phyloP scores from a whole-genome alignment of 2,797 vertebrate genomes.

The Platalea minor region DNA sequence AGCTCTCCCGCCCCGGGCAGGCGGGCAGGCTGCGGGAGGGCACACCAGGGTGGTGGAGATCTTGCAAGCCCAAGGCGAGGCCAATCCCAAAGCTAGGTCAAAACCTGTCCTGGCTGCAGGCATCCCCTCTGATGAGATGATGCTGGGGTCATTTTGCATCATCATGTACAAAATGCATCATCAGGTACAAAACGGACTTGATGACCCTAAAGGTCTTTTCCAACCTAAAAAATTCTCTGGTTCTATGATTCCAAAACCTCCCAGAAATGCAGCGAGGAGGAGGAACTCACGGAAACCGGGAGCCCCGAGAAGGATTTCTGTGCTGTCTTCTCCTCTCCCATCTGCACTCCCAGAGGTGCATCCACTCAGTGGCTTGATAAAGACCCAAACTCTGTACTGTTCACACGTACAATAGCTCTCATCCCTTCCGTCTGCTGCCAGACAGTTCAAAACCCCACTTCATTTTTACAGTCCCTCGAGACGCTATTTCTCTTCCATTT shows the following conservation, averaged over 20 bases:
- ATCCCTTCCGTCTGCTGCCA: rapidly evolving
- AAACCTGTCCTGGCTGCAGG: background rate
- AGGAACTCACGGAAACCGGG: background rate
- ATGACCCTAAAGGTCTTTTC: too few relatives aligned
- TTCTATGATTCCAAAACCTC: too few relatives aligned
- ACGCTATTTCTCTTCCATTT: background rate
- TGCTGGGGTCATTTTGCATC: background rate
- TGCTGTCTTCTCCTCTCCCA: rapidly evolving
- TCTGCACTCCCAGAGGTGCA: background rate
- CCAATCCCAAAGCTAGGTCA: background rate
- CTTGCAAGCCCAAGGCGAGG: background rate
- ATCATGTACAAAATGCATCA: rapidly evolving
- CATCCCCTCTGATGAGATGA: background rate
- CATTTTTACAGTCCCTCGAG: background rate
- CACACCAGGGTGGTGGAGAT: rapidly evolving
- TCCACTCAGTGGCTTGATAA: background rate
- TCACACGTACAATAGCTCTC: background rate
- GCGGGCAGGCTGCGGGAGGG: background rate
- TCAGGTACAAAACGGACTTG: background rate
- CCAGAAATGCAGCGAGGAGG: background rate
- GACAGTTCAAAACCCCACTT: background rate
- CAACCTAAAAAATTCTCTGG: too few relatives aligned
- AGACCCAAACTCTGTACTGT: background rate
- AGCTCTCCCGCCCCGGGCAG: too few relatives aligned
- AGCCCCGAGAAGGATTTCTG: background rate